Conservation (phyloP, 1,140 invertebrate genomes). For the Mya arenaria region DNA sequence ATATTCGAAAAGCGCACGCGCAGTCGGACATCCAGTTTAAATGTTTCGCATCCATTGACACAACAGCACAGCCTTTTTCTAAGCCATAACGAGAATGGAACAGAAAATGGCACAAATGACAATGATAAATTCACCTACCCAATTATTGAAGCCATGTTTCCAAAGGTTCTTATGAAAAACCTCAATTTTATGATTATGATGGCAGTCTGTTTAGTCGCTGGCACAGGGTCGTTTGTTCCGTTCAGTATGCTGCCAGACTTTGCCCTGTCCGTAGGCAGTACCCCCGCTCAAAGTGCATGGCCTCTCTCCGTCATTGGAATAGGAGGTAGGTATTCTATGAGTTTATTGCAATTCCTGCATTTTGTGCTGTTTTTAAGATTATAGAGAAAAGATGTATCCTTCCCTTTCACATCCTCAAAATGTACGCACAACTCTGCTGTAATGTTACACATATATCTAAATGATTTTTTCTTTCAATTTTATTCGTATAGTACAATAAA, state of each 20-base stretch:
- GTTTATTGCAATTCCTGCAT: too few relatives aligned
- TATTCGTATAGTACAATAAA: not conserved
- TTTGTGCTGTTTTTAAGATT: too few relatives aligned
- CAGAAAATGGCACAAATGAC: not conserved
- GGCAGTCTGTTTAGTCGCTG: not conserved
- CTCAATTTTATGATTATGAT: slow-evolving; percentile 39
- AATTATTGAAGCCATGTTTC: slow-evolving; percentile 17
- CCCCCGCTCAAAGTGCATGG: not conserved
- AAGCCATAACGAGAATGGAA: not conserved
- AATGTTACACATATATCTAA: not conserved
- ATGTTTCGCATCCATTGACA: not conserved
- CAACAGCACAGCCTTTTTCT: too few relatives aligned
- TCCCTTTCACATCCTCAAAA: not conserved
- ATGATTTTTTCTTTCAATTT: not conserved
- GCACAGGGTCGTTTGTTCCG: slow-evolving; percentile 10
- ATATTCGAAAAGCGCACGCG: slow-evolving; percentile 1
- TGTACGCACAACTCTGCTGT: too few relatives aligned
- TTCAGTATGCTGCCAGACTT: slow-evolving; percentile 44
- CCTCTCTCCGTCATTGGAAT: slow-evolving; percentile 26
- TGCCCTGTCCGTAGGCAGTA: not conserved
- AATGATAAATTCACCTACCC: not conserved
- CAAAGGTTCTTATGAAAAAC: slow-evolving; percentile 20
- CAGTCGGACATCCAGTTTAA: not conserved
- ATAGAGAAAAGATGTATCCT: not conserved
- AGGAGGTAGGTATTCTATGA: slow-evolving; percentile 18